Evolutionary conservation across 2,113 vertebrate genomes (phyloP).

Genomic region (Circaetus cinerascens): DNA sequence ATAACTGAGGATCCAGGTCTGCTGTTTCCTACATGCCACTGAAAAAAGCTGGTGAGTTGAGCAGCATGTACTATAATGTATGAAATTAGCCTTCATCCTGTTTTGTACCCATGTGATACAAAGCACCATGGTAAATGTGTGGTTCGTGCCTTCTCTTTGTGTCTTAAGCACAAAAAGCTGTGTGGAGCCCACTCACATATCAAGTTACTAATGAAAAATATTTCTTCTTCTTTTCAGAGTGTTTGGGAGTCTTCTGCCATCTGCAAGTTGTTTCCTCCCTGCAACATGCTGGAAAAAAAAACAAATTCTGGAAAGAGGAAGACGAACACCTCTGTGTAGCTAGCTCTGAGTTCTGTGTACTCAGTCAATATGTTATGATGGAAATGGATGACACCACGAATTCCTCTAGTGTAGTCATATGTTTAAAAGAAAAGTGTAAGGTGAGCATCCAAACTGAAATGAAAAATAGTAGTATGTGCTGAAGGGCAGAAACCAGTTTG

Average conservation of each 20-base stretch:
- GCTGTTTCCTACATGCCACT: neutral
- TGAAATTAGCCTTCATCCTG: neutral
- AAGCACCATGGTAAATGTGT: neutral
- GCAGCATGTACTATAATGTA: neutral
- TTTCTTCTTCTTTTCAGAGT: neutral
- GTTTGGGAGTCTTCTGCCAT: neutral
- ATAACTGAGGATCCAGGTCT: neutral
- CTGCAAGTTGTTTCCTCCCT: neutral
- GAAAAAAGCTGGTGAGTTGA: neutral
- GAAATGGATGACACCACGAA: neutral
- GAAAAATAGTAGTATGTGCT: neutral
- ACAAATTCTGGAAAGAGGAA: neutral
- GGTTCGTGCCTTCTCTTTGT: neutral
- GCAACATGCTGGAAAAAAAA: neutral
- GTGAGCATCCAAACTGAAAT: neutral
- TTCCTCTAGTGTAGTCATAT: neutral
- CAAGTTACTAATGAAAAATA: neutral
- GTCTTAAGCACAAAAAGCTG: neutral
- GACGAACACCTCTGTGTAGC: neutral
- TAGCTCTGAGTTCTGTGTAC: neutral
- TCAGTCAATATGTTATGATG: neutral
- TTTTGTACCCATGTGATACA: neutral
- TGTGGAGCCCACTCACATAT: fast-evolving
- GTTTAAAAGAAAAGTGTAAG: neutral
- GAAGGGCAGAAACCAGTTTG: neutral